phyloP scores from a whole-genome alignment of 2,113 vertebrate genomes.

The Cairina moschata region DNA sequence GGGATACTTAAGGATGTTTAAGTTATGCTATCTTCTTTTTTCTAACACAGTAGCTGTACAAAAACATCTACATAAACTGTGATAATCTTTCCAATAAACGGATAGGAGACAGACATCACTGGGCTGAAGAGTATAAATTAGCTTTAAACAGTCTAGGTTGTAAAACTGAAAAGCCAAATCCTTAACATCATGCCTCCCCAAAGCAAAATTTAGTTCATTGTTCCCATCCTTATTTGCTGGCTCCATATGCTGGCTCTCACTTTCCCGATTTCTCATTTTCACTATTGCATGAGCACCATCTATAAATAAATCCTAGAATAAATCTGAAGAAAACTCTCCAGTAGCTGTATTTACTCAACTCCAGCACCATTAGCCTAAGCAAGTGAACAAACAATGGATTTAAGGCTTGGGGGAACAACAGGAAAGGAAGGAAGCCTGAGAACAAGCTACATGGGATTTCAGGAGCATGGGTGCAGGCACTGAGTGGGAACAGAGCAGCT shows the following conservation, averaged over 20 bases:
- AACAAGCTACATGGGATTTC: background rate
- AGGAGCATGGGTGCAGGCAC: background rate
- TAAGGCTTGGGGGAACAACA: fast-evolving
- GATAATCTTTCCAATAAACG: background rate
- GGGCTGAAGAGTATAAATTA: background rate
- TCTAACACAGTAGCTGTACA: background rate
- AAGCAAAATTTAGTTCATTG: background rate
- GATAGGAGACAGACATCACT: background rate
- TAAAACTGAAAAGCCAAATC: conserved; percentile 49
- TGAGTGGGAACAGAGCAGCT: fast-evolving
- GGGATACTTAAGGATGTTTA: background rate
- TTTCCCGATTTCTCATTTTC: conserved; percentile 1
- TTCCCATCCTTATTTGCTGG: conserved; percentile 2
- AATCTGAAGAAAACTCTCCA: background rate
- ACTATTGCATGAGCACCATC: background rate
- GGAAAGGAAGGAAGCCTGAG: background rate
- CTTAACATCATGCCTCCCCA: conserved; percentile 13
- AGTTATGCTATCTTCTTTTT: background rate
- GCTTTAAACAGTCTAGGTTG: background rate
- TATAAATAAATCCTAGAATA: background rate
- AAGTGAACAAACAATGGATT: background rate
- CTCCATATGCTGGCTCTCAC: conserved; percentile 14
- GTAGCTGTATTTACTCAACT: background rate
- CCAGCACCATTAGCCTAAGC: background rate
- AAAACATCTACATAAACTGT: background rate